Evolutionary conservation across 2,113 vertebrate genomes (phyloP).

Genomic region (Crotophaga sulcirostris): DNA sequence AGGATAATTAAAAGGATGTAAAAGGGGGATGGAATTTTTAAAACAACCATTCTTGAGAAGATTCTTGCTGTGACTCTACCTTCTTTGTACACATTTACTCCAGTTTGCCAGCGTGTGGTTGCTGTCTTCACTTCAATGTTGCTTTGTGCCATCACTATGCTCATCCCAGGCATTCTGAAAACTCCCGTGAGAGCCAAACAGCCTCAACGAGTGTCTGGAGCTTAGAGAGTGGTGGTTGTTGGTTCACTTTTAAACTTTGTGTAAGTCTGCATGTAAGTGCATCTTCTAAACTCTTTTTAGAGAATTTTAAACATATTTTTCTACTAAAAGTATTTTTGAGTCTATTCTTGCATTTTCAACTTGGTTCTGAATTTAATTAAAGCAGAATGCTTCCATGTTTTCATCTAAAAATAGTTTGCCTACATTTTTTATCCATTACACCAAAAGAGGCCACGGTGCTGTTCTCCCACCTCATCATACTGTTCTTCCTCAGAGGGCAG

Average conservation of each 20-base stretch:
- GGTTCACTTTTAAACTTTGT: neutral
- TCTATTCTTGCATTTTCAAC: slow-evolving; percentile 41
- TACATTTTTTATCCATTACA: slow-evolving; percentile 69
- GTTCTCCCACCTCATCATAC: slow-evolving; percentile 68
- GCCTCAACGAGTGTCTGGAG: neutral
- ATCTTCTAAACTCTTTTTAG: slow-evolving; percentile 13
- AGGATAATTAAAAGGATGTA: neutral
- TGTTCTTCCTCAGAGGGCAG: slow-evolving; percentile 48
- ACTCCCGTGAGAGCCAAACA: neutral
- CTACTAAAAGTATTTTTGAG: slow-evolving; percentile 41
- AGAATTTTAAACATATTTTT: slow-evolving; percentile 50
- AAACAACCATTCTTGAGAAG: neutral
- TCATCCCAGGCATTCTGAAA: neutral
- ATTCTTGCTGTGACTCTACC: neutral
- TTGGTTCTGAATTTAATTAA: slow-evolving; percentile 47
- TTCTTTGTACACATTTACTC: neutral
- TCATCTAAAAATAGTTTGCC: slow-evolving; percentile 71
- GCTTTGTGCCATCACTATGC: neutral
- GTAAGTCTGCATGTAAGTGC: neutral
- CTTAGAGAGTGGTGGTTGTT: neutral
- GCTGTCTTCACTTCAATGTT: neutral
- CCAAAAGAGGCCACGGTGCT: slow-evolving; percentile 20
- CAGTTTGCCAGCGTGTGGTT: neutral
- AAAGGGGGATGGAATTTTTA: neutral
- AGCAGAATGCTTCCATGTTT: slow-evolving; percentile 60